phyloP scores from a whole-genome alignment of 1,140 invertebrate genomes.

The Drosophila kepulauana region DNA sequence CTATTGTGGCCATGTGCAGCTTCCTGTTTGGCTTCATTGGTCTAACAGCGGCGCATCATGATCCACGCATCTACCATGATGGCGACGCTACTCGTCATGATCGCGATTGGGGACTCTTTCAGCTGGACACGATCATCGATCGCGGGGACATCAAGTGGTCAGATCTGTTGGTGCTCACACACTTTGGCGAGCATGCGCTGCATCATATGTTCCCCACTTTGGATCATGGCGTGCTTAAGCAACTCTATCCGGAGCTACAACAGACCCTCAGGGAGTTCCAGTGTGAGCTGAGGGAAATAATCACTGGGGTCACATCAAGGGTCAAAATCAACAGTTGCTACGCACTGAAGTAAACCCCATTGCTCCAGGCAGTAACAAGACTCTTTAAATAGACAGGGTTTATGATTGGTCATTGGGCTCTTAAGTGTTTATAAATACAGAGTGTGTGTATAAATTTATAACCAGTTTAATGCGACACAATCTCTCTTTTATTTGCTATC shows the following conservation, averaged over 20 bases:
- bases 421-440: neutral
- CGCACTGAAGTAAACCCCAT: constrained; percentile 82
- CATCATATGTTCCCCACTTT: constrained; percentile 94
- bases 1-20: constrained; percentile 87
- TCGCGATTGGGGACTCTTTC: constrained; percentile 92
- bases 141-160: constrained; percentile 89
- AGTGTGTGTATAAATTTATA: neutral
- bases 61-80: constrained; percentile 93
- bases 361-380: constrained; percentile 77
- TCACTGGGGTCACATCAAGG: constrained; percentile 88
- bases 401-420: neutral
- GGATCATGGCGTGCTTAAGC: constrained; percentile 89
- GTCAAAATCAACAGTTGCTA: constrained; percentile 88
- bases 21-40: constrained; percentile 89
- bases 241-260: constrained; percentile 88
- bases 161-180: constrained; percentile 88
- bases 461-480: neutral
- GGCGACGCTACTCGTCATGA: constrained; percentile 88
- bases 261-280: constrained; percentile 90
- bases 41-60: constrained; percentile 92
- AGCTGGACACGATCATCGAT: constrained; percentile 91
- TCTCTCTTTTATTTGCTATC: neutral
- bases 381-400: constrained; percentile 29
- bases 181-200: constrained; percentile 91
- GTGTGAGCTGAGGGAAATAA: constrained; percentile 86